Conservation (phyloP, 2,797 vertebrate genomes). For the Pitangus sulphuratus region DNA sequence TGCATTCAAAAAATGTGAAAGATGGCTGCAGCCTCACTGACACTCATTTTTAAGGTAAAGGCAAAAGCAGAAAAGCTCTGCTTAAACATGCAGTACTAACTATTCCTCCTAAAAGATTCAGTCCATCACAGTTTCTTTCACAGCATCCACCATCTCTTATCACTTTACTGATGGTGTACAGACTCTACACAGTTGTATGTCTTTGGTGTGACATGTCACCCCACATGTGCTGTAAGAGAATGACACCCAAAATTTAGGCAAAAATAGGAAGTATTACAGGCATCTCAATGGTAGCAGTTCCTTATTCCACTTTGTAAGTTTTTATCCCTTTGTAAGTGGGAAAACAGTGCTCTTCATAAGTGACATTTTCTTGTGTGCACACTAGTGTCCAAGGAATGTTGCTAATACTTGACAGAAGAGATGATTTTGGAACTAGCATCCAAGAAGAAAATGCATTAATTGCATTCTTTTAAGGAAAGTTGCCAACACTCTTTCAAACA, state of each 20-base stretch:
- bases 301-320: background rate
- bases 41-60: background rate
- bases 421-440: background rate
- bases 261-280: background rate
- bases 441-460: background rate
- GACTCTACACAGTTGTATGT: background rate
- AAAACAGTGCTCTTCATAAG: background rate
- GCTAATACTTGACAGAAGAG: background rate
- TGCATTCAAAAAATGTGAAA: background rate
- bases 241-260: background rate
- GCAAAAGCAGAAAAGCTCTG: background rate
- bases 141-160: background rate
- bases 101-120: background rate
- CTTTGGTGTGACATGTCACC: background rate
- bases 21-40: background rate
- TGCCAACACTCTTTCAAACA: background rate
- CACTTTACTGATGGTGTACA: rapidly evolving
- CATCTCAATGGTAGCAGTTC: background rate
- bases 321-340: no score
- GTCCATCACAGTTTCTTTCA: background rate
- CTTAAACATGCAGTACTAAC: background rate
- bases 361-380: background rate
- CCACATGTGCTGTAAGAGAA: background rate
- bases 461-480: background rate
- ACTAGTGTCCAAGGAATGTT: background rate